Conservation (phyloP, 2,888 invertebrate genomes). For the Patella caerulea region DNA sequence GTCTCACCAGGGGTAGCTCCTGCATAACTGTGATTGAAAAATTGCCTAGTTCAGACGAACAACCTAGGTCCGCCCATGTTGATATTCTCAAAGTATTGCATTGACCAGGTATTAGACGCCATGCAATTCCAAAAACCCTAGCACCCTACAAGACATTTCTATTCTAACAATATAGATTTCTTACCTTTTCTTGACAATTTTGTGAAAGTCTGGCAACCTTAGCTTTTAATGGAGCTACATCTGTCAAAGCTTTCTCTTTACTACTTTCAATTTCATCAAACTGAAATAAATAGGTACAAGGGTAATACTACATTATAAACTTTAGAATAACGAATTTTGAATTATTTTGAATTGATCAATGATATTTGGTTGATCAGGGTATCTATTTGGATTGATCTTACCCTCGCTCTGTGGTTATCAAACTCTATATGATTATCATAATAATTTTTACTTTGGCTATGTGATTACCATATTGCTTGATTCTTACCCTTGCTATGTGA, state of each 20-base stretch:
- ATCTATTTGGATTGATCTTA: conserved; percentile 21
- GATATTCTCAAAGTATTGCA: too few species aligned
- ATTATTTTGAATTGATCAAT: neutral
- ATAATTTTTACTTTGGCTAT: conserved; percentile 31
- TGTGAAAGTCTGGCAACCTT: conserved; percentile 56
- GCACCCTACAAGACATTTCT: too few species aligned
- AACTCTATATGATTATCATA: conserved; percentile 21
- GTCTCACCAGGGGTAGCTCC: too few species aligned
- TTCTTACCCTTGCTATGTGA: conserved; percentile 33
- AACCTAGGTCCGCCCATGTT: too few species aligned
- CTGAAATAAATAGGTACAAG: conserved; percentile 35
- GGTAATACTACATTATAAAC: neutral
- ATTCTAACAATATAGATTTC: neutral
- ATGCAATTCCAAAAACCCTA: too few species aligned
- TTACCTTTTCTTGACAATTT: conserved; percentile 64
- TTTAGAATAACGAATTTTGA: too few species aligned
- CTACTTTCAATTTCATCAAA: conserved; percentile 48
- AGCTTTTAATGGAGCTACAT: conserved; percentile 54
- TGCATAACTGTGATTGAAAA: too few species aligned
- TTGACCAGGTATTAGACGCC: too few species aligned
- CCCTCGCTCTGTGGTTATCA: conserved; percentile 26
- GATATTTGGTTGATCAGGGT: neutral
- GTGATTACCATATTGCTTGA: conserved; percentile 17
- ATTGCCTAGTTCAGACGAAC: too few species aligned
- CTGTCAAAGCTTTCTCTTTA: conserved; percentile 48